These are phyloP conservation scores for Molorchus minor DNA, from an alignment of 2,888 invertebrate species.

Conservation along the genomic window DNA sequence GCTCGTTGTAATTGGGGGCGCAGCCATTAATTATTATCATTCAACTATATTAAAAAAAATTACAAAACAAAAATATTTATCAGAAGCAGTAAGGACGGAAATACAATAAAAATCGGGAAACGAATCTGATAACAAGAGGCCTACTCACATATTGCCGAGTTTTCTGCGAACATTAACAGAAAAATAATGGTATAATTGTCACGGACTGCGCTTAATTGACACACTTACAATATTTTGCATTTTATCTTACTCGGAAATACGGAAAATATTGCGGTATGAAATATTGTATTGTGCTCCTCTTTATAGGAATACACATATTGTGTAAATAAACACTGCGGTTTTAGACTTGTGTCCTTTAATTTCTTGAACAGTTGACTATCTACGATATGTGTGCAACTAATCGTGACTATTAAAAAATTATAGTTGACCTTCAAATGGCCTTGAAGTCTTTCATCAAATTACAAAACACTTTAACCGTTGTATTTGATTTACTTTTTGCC, in stretches of 20 bases:
- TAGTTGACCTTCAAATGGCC: too few relatives aligned
- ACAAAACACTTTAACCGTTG: too few relatives aligned
- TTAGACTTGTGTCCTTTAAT: too few relatives aligned
- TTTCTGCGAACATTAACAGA: conserved; percentile 61
- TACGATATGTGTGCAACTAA: too few relatives aligned
- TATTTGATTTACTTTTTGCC: too few relatives aligned
- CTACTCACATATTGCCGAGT: conserved; percentile 63
- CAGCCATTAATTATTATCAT: conserved; percentile 27
- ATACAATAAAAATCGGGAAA: conserved; percentile 52
- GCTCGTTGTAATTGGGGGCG: conserved; percentile 16
- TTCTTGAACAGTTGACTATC: too few relatives aligned
- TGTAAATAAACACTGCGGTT: too few relatives aligned
- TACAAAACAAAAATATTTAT: conserved; percentile 23
- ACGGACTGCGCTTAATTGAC: conserved; percentile 25
- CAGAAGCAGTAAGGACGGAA: conserved; percentile 25
- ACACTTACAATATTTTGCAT: conserved; percentile 33
- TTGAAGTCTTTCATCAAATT: too few relatives aligned
- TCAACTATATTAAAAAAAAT: conserved; percentile 23
- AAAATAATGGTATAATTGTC: conserved; percentile 50
- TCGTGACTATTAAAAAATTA: too few relatives aligned
- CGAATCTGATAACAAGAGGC: conserved; percentile 55
- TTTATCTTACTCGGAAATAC: not conserved
- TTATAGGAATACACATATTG: too few relatives aligned
- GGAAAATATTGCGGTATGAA: not conserved
- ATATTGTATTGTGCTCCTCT: not conserved